Base-by-base conservation (phyloP, 2,113 vertebrate genomes). In the Hyaena hyaena region DNA sequence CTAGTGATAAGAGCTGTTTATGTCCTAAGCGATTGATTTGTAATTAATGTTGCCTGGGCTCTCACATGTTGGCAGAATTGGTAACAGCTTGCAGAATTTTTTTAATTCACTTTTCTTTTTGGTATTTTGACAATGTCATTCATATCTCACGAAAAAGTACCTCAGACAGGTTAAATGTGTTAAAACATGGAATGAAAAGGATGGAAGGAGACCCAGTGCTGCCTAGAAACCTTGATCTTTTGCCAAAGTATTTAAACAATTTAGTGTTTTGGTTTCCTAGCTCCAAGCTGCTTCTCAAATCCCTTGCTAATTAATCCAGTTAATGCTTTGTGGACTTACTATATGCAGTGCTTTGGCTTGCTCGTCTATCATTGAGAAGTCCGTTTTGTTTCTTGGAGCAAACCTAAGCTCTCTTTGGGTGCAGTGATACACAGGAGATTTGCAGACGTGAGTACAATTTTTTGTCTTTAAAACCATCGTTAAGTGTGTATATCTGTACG, bases 221-320 rank as follows among this genome's bases (percentile, higher is more conserved):
- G 99, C 99, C 97, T 99, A 73, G 99, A 99, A 99, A 99, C 99
- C 99, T 99, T 99, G 99, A 99, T 99, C 98, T 98, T 97, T 98
- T 99, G 99, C 99, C 99, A 99, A 99, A 99, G 98, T 99, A 99
- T 99, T 99, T 99, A 99, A 99, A 99, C 99, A 99, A 99, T 99
- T 99, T 99, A 98, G 98, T 99, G 99, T 99, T 99, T 99, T 99
- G 99, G 99, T 99, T 99, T 99, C 98, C 98, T 98, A 98, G 98
- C 98, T 99, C 98, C 98, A 99, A 99, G 99, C 99, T 99, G 99
- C 99, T 99, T 98, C 98, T 99, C 98, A 98, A 99, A 99, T 99
- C 99, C 98, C 98, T 99, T 98, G 98, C 99, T 99, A 99, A 99
- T 99, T 99, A 99, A 99, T 99, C 99, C 98, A 98, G 98, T 99